Evolutionary conservation across 2,888 invertebrate genomes (phyloP).

Genomic region (Drosophila paramelanica): DNA sequence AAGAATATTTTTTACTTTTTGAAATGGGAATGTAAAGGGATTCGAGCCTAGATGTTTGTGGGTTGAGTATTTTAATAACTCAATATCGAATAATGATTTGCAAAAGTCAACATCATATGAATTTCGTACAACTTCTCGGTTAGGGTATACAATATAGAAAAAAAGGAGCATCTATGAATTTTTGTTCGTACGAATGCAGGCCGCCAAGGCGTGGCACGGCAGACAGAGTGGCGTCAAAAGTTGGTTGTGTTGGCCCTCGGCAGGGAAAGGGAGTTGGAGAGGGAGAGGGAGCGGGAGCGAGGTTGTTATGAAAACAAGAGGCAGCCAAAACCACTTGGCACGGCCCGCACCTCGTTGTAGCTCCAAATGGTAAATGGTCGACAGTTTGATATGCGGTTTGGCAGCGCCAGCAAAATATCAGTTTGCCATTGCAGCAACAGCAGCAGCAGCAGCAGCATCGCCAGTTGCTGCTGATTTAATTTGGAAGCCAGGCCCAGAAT

Average conservation of each 20-base stretch:
- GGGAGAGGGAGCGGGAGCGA: not conserved
- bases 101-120: not conserved
- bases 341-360: constrained; percentile 73
- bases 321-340: constrained; percentile 79
- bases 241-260: constrained; percentile 34
- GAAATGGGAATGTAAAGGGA: too few relatives aligned
- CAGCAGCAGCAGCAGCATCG: constrained; percentile 36
- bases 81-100: too few relatives aligned
- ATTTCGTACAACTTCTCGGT: not conserved
- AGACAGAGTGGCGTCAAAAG: constrained; percentile 78
- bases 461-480: constrained; percentile 73
- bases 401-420: constrained; percentile 78
- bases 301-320: constrained; percentile 76
- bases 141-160: constrained; percentile 48
- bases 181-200: constrained; percentile 68
- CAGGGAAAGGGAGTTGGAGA: not conserved
- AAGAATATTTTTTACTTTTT: too few relatives aligned
- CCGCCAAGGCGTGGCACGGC: constrained; percentile 78
- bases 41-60: too few relatives aligned
- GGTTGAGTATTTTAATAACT: too few relatives aligned
- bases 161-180: constrained; percentile 74
- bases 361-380: constrained; percentile 71
- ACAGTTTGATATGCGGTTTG: constrained; percentile 80
- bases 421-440: constrained; percentile 60
- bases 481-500: constrained; percentile 36